Base-by-base conservation (phyloP, 1,140 invertebrate genomes). In the Pantala flavescens region DNA sequence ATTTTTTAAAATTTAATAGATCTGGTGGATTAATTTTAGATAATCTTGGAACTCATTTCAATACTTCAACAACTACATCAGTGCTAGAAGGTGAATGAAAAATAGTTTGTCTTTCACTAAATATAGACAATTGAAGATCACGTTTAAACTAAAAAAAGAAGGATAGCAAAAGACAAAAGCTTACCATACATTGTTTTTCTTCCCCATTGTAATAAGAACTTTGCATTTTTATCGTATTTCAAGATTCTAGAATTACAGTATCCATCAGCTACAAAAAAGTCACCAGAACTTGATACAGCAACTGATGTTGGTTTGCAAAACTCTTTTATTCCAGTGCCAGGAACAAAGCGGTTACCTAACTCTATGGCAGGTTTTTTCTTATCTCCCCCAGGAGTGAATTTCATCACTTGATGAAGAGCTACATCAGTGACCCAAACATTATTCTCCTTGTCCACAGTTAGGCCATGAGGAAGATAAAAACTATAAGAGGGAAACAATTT, bases 241-340 rank as follows among this genome's bases (percentile, higher is more conserved):
- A 98, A 84, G 28, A 98, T 88, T 77, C 96, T 86, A 2, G 90
- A 89, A 84, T 98, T 98, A 80, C 96, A 98, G 81, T 98, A 98
- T 14, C 94, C 93, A 84, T 98, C 97, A 14, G 94, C 90, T 0
- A 98, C 92, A 81, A 95, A 98, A 82, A 98, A 95, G 75, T 94
- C 90, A 0, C 94, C 95, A 12, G 79, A 77, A 9, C 85, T 82
- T 23, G 92, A 82, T 11, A 95, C 93, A 28, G 96, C 95, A 0
- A 97, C 93, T 10, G 92, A 90, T 10, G 94, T 93, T 12, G 97
- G 97, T 82, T 98, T 97, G 82, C 97, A 98, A 84, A 98, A 98
- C 79, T 93, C 92, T 5, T 80, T 82, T 71, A 89, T 84, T 78
- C 92, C 90, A 76, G 86, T 87, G 73, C 96, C 95, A 3, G 96